Evolutionary conservation across 2,113 vertebrate genomes (phyloP).

Genomic region (Platysternon megacephalum): DNA sequence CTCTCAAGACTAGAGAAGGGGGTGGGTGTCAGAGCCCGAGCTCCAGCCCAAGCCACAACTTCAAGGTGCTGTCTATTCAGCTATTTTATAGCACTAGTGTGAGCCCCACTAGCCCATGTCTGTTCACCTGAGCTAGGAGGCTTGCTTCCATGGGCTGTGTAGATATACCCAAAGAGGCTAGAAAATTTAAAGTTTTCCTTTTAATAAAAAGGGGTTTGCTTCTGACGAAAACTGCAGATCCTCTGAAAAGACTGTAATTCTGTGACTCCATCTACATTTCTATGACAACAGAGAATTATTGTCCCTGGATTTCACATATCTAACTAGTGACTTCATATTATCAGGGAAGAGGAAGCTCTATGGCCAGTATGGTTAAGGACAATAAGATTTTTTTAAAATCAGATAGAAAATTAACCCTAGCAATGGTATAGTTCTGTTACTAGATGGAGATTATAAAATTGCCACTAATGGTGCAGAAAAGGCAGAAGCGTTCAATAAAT

Average conservation of each 20-base stretch:
- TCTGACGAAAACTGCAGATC: not conserved
- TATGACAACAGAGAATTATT: not conserved
- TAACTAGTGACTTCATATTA: not conserved
- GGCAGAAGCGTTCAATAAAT: not conserved
- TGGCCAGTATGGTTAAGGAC: not conserved
- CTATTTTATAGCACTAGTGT: not conserved
- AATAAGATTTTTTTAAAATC: not conserved
- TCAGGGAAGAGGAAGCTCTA: not conserved
- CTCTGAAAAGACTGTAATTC: not conserved
- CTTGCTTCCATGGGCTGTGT: not conserved
- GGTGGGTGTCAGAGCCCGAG: not conserved
- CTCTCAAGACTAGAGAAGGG: not conserved
- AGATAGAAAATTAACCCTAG: not conserved
- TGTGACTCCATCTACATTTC: not conserved
- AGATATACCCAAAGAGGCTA: not conserved
- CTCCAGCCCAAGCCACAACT: not conserved
- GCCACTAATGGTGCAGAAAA: not conserved
- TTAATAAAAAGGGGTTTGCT: not conserved
- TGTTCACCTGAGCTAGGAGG: not conserved
- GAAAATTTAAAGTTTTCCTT: not conserved
- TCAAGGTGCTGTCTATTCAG: not conserved
- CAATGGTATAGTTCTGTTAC: not conserved
- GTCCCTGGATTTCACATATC: not conserved
- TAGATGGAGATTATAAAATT: not conserved
- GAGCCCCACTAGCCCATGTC: not conserved